Evolutionary conservation across 1,140 invertebrate species (phyloP), one percentile per base, ranked within the genome.

Genomic region (Sarcophaga peregrina): DNA sequence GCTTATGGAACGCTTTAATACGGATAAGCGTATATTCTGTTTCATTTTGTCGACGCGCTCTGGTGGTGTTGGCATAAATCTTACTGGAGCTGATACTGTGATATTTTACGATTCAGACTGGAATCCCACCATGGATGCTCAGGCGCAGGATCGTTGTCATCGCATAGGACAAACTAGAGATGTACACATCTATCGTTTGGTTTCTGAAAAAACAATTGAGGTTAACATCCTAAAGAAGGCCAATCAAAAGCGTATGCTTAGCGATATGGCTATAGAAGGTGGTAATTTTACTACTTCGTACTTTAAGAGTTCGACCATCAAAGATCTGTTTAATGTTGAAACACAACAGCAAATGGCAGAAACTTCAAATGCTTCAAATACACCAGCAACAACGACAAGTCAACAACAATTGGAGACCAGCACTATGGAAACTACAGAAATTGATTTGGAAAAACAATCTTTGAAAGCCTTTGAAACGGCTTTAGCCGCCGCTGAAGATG

Each of bases 41-140:
- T 99, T 99, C 90, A 99, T 99, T 86, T 91, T 99, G 48, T 99
- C 98, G 0, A 99, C 99, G 25, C 94, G 99, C 80, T 98, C 97
- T 73, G 99, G 98, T 87, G 99, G 99, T 85, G 95, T 99, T 76
- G 99, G 99, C 83, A 96, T 99, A 15, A 99, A 99, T 93, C 92
- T 99, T 81, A 99, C 98, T 10, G 99, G 99, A 81, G 99, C 99
- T 48, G 99, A 99, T 92, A 99, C 98, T 85, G 99, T 99, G 72
- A 96, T 99, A 89, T 99, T 99, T 92, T 99, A 99, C 91, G 99
- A 99, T 92, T 98, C 97, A 84, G 99, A 99, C 92, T 99, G 98
- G 99, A 99, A 99, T 94, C 98, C 98, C 72, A 99, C 98, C 0
- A 99, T 99, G 98, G 98, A 99, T 93, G 98, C 98, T 73, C 98